These are phyloP conservation scores for Brachylomia viminalis DNA, from an alignment of 2,888 invertebrate species.

Conservation along the genomic window DNA sequence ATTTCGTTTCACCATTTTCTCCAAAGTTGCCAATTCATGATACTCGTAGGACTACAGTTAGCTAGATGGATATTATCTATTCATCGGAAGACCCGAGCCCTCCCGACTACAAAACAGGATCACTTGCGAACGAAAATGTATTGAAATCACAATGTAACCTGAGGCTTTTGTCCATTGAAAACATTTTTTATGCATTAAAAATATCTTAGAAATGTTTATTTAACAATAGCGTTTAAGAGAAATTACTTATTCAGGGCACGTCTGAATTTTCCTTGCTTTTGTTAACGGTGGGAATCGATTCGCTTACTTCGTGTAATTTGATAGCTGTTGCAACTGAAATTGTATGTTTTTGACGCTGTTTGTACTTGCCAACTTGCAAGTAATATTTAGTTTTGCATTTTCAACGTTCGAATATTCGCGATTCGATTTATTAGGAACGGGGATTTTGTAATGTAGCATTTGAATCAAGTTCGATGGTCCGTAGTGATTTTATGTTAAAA, in stretches of 20 bases:
- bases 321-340: constrained; percentile 69
- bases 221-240: constrained; percentile 85
- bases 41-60: constrained; percentile 83
- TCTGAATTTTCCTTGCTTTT: constrained; percentile 82
- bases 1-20: constrained; percentile 71
- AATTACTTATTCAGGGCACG: constrained; percentile 86
- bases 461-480: constrained; percentile 61
- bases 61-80: constrained; percentile 88
- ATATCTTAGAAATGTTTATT: constrained; percentile 81
- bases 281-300: constrained; percentile 76
- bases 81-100: constrained; percentile 83
- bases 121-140: constrained; percentile 88
- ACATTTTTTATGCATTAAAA: constrained; percentile 79
- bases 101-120: constrained; percentile 84
- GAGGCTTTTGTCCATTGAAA: constrained; percentile 83
- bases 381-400: constrained; percentile 47
- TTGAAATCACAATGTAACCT: constrained; percentile 89
- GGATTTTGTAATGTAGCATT: constrained; percentile 50
- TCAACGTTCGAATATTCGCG: constrained; percentile 31
- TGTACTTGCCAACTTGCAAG: constrained; percentile 39
- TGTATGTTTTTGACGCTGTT: constrained; percentile 56
- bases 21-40: constrained; percentile 85
- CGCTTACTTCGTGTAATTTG: constrained; percentile 68
- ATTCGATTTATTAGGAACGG: constrained; percentile 41
- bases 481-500: constrained; percentile 69